Evolutionary conservation across 2,888 invertebrate species (phyloP).

Genomic region (Halocaridina rubra): DNA sequence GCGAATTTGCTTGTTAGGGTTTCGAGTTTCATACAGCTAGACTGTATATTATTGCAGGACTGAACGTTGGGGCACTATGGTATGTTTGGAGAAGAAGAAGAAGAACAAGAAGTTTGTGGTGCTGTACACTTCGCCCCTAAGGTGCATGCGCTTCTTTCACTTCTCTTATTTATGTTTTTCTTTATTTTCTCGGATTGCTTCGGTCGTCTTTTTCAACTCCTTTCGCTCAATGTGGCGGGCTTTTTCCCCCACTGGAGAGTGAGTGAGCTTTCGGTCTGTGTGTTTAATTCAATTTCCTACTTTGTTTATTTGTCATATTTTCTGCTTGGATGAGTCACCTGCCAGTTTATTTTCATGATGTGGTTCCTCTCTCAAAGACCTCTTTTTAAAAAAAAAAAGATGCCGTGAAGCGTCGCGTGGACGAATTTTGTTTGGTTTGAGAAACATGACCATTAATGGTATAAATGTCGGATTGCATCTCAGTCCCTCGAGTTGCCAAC

Average conservation of each 20-base stretch:
- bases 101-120: too few relatives aligned
- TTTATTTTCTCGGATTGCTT: too few relatives aligned
- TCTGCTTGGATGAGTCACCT: too few relatives aligned
- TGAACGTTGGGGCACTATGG: background rate
- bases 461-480: constrained; percentile 29
- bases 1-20: background rate
- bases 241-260: too few relatives aligned
- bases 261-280: background rate
- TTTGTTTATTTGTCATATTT: background rate
- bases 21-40: background rate
- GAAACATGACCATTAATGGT: constrained; percentile 26
- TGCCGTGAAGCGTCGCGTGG: background rate
- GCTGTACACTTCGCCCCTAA: too few relatives aligned
- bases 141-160: too few relatives aligned
- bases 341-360: too few relatives aligned
- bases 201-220: too few relatives aligned
- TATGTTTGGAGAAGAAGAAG: background rate
- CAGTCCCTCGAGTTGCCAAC: background rate
- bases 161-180: too few relatives aligned
- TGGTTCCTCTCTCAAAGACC: too few relatives aligned
- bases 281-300: background rate
- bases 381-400: too few relatives aligned
- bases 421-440: constrained; percentile 16
- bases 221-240: too few relatives aligned
- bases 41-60: background rate